These are phyloP conservation scores for Dichetophora obliterata DNA, from an alignment of 2,888 invertebrate species.

Conservation along the genomic window DNA sequence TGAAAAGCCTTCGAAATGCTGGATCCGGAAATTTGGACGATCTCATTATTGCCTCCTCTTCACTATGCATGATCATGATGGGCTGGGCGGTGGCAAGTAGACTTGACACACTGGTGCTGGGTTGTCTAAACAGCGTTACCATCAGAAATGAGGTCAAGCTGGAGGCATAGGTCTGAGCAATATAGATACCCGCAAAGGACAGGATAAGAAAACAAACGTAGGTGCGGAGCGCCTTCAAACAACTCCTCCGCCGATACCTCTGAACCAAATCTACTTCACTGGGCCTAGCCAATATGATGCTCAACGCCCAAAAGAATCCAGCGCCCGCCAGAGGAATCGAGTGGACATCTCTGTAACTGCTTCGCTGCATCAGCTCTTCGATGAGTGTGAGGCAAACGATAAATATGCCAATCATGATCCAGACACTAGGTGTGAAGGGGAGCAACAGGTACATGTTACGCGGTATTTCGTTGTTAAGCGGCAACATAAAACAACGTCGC, in stretches of 20 bases:
- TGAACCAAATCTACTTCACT: background rate
- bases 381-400: background rate
- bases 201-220: background rate
- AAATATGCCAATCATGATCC: background rate
- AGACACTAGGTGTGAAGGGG: background rate
- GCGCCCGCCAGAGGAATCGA: background rate
- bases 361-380: background rate
- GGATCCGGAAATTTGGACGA: too few species aligned
- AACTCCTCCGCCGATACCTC: background rate
- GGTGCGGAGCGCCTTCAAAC: background rate
- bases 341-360: background rate
- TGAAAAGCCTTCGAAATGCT: background rate
- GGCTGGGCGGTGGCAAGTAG: background rate
- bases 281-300: background rate
- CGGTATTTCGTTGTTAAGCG: constrained; percentile 2
- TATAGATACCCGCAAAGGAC: background rate
- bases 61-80: background rate
- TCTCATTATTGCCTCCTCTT: background rate
- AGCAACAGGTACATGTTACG: background rate
- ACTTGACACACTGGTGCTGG: background rate
- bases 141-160: background rate
- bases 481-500: constrained; percentile 15
- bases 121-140: background rate
- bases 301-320: background rate
- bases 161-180: background rate